A percentile compares a stretch with the other conserved stretches of the same genome.
These are phyloP conservation scores for Epinotia demarniana DNA, from an alignment of 2,888 invertebrate species.

Conservation along the genomic window DNA sequence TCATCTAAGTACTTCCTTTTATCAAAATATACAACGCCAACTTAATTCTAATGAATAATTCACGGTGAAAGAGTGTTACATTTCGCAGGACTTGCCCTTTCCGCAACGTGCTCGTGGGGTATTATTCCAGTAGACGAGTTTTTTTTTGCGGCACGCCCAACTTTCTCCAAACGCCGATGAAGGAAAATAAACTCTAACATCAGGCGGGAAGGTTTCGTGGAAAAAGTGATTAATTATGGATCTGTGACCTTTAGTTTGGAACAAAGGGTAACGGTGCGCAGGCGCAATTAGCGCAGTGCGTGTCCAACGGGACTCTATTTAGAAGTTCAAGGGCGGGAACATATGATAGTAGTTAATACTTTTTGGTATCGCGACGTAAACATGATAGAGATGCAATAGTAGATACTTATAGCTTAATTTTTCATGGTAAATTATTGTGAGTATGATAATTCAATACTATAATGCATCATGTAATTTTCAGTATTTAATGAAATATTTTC, in stretches of 20 bases:
- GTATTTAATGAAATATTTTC: no score
- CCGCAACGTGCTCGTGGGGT: conserved; percentile 59
- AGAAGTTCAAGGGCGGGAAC: conserved; percentile 31
- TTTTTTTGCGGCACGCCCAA: conserved; percentile 62
- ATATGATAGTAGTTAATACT: conserved; percentile 17
- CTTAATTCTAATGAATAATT: conserved; percentile 34
- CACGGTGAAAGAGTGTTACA: conserved; percentile 30
- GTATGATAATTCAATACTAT: no score
- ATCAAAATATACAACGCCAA: conserved; percentile 19
- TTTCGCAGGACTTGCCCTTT: conserved; percentile 63
- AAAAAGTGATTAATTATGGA: conserved; percentile 19
- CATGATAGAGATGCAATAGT: neutral
- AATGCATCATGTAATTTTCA: no score
- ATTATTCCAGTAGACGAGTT: conserved; percentile 50
- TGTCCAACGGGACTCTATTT: conserved; percentile 17
- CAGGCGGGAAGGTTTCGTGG: neutral
- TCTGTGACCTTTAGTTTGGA: conserved; percentile 43
- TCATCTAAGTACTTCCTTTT: neutral
- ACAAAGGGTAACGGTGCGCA: conserved; percentile 42
- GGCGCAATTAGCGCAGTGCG: conserved; percentile 27
- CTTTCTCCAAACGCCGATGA: conserved; percentile 73
- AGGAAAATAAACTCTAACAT: conserved; percentile 47
- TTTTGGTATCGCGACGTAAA: conserved; percentile 19
- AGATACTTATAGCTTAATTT: no score
- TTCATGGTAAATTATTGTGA: no score